Base-by-base conservation (phyloP, 2,888 invertebrate genomes). In the Glyphotaelius pellucidus region DNA sequence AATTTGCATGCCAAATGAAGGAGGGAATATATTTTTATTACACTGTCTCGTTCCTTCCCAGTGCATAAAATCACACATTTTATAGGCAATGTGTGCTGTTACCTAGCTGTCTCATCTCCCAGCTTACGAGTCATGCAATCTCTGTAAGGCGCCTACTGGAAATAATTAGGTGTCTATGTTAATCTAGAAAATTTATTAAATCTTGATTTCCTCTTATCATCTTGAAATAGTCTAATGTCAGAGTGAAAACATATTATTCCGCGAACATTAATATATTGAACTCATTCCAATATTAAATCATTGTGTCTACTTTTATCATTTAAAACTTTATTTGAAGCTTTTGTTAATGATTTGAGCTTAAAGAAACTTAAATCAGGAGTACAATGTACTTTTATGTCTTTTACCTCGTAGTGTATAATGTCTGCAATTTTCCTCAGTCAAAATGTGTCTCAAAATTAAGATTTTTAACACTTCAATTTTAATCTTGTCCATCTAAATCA, bases 41-140 rank as follows among this genome's bases (percentile, higher is more conserved):
- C 86, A 42, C 52, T 25, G 42, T 86, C 86, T 86, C 86, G 30
- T 86, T 86, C 30, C 86, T 42, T 47, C 52, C 31, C 15, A 25
- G 86, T 47, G 86, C 52, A 86, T 86, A 86, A 86, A 86, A 86
- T 86, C 52, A 86, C 30, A 86, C 86, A 31, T 86, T 47, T 86
- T 86, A 86, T 52, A 86, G 86, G 47, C 19, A 42, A 47, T 42
- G 42, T 86, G 42, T 86, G 42, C 35, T 84, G 84, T 84, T 84
- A 84, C 38, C 84, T 38, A 9, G 31, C 32, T 31, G 19, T 31
- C 83, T 83, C 83, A 4, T 52, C 19, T 67, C 25, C 52, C 9
- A 25, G 25, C 67, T n/a, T 67, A 5, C 9, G 25, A 67, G 67
- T 25, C 25, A n/a, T n/a, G 67, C 67, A n/a, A 67, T 67, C n/a